Evolutionary conservation across 2,113 vertebrate genomes (phyloP).

Genomic region (Seriola dumerili): DNA sequence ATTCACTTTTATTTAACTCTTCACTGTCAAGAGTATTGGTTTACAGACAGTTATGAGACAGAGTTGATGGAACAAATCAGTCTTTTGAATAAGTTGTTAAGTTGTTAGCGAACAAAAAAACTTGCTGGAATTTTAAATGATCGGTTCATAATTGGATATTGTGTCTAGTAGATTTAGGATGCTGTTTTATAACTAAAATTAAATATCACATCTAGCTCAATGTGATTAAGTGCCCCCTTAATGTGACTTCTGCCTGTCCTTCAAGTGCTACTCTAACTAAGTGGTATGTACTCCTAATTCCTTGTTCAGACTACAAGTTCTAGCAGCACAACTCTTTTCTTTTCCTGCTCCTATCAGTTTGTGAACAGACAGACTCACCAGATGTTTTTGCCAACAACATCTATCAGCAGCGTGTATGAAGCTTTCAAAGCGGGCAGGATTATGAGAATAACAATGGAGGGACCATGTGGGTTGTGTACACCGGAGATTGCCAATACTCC

Average conservation of each 20-base stretch:
- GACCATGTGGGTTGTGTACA: conserved; percentile 54
- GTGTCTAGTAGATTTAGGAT: neutral
- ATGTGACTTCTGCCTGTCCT: conserved; percentile 37
- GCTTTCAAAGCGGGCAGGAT: conserved; percentile 61
- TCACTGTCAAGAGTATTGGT: too few relatives aligned
- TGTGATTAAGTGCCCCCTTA: neutral
- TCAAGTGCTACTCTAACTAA: conserved; percentile 26
- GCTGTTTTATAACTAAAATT: neutral
- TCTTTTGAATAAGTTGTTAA: too few relatives aligned
- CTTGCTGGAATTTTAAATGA: neutral
- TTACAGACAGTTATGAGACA: too few relatives aligned
- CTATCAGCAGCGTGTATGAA: conserved; percentile 48
- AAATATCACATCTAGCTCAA: conserved; percentile 2
- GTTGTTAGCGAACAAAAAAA: neutral
- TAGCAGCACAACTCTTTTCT: conserved; percentile 27
- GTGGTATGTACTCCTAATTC: conserved; percentile 3
- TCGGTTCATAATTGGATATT: neutral
- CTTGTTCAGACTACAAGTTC: conserved; percentile 25
- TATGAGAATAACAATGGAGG: conserved; percentile 57
- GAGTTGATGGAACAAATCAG: too few relatives aligned
- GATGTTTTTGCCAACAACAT: conserved; percentile 59
- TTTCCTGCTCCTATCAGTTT: conserved; percentile 52
- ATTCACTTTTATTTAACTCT: neutral
- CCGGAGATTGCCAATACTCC: conserved; percentile 53
- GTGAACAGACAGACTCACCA: conserved; percentile 49